Conservation (phyloP, 2,113 vertebrate species). For the Turnix velox region DNA sequence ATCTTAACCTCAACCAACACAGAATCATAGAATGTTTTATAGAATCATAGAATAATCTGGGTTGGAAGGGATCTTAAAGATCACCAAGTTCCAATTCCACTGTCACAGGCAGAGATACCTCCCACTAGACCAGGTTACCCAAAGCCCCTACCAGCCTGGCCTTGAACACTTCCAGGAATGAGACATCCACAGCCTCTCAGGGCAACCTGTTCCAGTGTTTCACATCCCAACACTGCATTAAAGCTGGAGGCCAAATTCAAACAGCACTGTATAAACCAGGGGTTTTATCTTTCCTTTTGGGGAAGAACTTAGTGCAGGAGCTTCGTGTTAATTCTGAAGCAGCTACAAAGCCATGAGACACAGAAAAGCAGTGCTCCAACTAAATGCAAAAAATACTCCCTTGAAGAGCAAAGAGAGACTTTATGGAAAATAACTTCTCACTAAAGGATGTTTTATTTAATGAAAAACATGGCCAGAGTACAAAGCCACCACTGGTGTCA, state of each 20-base stretch:
- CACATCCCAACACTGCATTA: fast-evolving
- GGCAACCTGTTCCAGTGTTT: no score
- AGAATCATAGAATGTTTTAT: no score
- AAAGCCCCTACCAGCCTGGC: no score
- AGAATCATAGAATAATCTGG: no score
- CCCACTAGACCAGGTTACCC: no score
- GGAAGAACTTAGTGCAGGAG: not conserved
- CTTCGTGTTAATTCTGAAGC: not conserved
- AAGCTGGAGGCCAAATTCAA: not conserved
- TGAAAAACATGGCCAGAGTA: not conserved
- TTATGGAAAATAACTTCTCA: not conserved
- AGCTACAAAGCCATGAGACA: not conserved
- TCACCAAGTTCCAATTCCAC: no score
- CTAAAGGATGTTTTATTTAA: not conserved
- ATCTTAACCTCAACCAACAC: not conserved
- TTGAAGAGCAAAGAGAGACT: not conserved
- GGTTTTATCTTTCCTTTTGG: not conserved
- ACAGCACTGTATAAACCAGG: not conserved
- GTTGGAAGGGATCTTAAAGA: no score
- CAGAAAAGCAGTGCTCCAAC: not conserved
- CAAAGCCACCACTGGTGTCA: not conserved
- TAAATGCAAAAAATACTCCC: not conserved
- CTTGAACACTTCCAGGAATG: no score
- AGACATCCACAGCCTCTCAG: no score
- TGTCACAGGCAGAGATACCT: no score